A percentile compares a stretch with the other conserved stretches of the same genome.
These are phyloP conservation scores for Tetramorium alpestre DNA, from an alignment of 1,140 invertebrate species.

Conservation along the genomic window DNA sequence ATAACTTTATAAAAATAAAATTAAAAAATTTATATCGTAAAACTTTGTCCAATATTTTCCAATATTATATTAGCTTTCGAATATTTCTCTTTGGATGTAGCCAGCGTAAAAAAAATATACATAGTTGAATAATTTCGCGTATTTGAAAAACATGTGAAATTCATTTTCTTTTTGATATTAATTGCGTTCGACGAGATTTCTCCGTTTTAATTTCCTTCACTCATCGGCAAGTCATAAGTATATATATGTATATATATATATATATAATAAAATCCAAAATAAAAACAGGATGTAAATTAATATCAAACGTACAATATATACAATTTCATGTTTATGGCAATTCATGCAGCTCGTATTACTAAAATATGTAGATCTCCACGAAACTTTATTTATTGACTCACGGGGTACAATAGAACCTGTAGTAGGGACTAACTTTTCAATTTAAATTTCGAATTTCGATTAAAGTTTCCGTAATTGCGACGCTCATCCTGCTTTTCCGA, in stretches of 20 bases:
- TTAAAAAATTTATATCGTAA: not conserved
- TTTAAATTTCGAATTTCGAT: slow-evolving; percentile 41
- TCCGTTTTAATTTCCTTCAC: not conserved
- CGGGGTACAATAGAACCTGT: not conserved
- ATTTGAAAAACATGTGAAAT: not conserved
- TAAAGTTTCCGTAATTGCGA: slow-evolving; percentile 38
- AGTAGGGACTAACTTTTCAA: not conserved
- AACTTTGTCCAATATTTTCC: not conserved
- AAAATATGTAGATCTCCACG: not conserved
- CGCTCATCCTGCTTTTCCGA: not conserved
- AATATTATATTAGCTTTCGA: not conserved
- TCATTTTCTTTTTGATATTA: not conserved
- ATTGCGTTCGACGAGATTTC: not conserved
- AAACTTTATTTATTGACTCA: slow-evolving; percentile 22
- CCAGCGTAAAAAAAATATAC: not conserved
- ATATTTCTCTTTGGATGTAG: not conserved
- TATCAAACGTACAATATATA: not conserved
- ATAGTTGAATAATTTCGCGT: not conserved
- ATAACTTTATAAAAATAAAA: too few species aligned
- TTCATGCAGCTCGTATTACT: not conserved
- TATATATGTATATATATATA: too few species aligned
- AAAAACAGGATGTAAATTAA: not conserved
- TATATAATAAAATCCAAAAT: not conserved
- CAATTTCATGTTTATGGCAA: slow-evolving; percentile 2
- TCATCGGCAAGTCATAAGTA: not conserved